Conservation (phyloP, 2,113 vertebrate species). For the Pangasianodon hypophthalmus region DNA sequence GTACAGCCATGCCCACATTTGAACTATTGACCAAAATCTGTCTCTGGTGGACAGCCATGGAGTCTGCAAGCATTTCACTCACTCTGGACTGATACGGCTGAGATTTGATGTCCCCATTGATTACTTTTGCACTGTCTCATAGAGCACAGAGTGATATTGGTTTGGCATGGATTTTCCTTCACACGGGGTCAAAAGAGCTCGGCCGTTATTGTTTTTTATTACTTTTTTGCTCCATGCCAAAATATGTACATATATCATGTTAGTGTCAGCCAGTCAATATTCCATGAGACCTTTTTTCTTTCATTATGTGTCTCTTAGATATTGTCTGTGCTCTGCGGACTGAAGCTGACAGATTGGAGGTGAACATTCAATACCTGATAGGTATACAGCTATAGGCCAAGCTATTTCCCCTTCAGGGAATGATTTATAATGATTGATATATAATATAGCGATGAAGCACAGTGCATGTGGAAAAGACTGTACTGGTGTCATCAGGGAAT, state of each 20-base stretch:
- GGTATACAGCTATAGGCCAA: conserved; percentile 22
- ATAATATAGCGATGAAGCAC: conserved; percentile 31
- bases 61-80: conserved; percentile 53
- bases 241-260: conserved; percentile 68
- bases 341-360: conserved; percentile 34
- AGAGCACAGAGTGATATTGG: conserved; percentile 68
- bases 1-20: conserved; percentile 23
- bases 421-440: conserved; percentile 31
- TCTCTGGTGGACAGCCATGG: conserved; percentile 19
- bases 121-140: conserved; percentile 71
- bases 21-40: conserved; percentile 40
- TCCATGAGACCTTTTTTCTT: conserved; percentile 43
- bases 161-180: conserved; percentile 73
- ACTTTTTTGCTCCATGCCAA: conserved; percentile 66
- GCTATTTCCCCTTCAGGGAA: conserved; percentile 1
- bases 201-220: conserved; percentile 74
- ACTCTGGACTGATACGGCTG: conserved; percentile 57
- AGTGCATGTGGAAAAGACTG: background rate
- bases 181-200: conserved; percentile 68
- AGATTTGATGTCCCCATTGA: conserved; percentile 64
- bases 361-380: conserved; percentile 31
- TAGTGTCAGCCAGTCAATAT: conserved; percentile 64
- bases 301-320: conserved; percentile 45
- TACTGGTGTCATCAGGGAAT: background rate
- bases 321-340: conserved; percentile 38